Conservation (phyloP, 1,140 invertebrate species). For the Aphelenchoides fujianensis region DNA sequence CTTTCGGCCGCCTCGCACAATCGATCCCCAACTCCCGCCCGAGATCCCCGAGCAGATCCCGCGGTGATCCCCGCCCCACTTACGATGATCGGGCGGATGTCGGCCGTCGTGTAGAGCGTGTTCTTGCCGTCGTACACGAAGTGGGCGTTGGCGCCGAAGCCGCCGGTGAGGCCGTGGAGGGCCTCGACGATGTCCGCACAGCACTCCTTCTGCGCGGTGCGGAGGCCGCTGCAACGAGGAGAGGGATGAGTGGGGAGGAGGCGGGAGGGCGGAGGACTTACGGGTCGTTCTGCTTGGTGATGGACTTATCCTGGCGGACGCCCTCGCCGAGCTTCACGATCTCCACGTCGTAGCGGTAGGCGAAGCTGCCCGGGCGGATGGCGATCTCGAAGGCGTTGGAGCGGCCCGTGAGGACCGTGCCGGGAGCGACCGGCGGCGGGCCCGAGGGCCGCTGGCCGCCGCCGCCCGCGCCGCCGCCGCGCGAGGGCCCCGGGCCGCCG, state of each 20-base stretch:
- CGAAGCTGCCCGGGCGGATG: neutral
- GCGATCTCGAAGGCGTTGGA: neutral
- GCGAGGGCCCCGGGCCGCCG: neutral
- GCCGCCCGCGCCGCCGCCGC: neutral
- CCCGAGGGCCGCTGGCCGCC: neutral
- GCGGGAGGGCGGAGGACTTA: neutral
- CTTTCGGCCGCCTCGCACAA: no score
- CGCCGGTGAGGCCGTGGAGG: neutral
- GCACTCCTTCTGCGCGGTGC: neutral
- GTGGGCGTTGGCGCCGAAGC: neutral
- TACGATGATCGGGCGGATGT: no score
- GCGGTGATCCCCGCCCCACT: no score
- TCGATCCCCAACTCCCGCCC: no score
- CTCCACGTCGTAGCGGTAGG: constrained; percentile 7
- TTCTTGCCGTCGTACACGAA: constrained; percentile 7
- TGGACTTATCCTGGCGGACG: neutral
- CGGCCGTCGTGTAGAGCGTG: neutral
- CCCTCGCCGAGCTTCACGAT: neutral
- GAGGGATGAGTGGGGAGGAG: neutral
- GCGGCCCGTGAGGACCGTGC: neutral
- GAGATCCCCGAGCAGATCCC: no score
- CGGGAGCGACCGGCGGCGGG: neutral
- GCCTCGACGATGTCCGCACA: neutral
- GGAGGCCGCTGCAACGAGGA: neutral
- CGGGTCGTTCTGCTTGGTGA: neutral